Evolutionary conservation across 2,113 vertebrate species (phyloP).

Genomic region (Octodon degus): DNA sequence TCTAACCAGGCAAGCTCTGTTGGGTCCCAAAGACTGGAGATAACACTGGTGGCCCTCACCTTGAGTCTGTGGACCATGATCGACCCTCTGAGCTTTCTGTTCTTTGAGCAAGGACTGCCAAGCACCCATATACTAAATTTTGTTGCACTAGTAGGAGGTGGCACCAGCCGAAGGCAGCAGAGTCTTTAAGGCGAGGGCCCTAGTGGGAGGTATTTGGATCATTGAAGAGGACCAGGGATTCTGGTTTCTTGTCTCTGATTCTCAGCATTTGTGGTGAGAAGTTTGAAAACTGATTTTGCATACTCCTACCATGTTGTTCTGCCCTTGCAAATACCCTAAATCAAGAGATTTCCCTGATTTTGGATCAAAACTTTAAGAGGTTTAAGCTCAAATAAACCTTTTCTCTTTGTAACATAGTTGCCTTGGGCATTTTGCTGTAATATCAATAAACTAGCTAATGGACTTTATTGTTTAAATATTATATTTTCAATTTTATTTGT

Average conservation of each 20-base stretch:
- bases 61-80: background rate
- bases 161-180: background rate
- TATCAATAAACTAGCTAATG: background rate
- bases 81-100: background rate
- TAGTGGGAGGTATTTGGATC: background rate
- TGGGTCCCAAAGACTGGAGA: background rate
- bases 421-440: background rate
- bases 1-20: background rate
- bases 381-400: background rate
- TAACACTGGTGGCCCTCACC: background rate
- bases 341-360: background rate
- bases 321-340: background rate
- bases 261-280: background rate
- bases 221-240: background rate
- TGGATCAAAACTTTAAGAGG: background rate
- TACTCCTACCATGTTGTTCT: background rate
- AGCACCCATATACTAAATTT: background rate
- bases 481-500: background rate
- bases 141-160: background rate
- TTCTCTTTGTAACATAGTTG: background rate
- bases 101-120: background rate
- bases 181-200: background rate
- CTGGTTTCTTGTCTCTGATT: background rate
- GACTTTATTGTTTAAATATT: background rate
- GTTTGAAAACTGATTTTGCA: background rate